Percentiles rank a stretch among this genome's conserved stretches.
These are phyloP conservation scores for Anguilla obscura DNA, from an alignment of 2,797 vertebrate species.

Conservation along the genomic window DNA sequence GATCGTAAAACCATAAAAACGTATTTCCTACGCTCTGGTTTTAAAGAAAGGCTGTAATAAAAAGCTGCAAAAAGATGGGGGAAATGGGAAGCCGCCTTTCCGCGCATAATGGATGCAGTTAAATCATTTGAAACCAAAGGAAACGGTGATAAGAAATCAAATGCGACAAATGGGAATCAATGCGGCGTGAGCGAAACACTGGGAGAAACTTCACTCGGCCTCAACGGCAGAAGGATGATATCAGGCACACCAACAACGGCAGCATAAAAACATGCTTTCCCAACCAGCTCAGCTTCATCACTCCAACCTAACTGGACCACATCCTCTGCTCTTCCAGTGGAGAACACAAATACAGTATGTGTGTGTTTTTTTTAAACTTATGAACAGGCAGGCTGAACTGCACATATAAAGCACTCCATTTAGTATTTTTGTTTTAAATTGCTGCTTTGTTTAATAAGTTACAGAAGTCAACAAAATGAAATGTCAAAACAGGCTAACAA, in stretches of 20 bases:
- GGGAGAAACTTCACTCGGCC: background rate
- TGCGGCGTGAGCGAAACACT: constrained; percentile 1
- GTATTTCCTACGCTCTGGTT: background rate
- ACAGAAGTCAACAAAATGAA: background rate
- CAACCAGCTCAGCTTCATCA: constrained; percentile 23
- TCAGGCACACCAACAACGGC: background rate
- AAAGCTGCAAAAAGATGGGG: background rate
- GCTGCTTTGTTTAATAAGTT: background rate
- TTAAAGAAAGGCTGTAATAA: background rate
- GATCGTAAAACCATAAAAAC: background rate
- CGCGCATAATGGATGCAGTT: constrained; percentile 23
- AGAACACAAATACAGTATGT: background rate
- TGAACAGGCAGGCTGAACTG: background rate
- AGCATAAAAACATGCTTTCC: background rate
- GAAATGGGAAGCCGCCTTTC: constrained; percentile 1
- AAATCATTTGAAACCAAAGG: constrained; percentile 19
- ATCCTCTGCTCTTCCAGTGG: background rate
- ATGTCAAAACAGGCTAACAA: background rate
- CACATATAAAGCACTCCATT: background rate
- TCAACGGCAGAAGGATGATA: constrained; percentile 24
- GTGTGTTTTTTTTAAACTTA: background rate
- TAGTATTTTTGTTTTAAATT: background rate
- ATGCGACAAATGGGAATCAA: constrained; percentile 23
- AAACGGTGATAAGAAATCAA: constrained; percentile 16
- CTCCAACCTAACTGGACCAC: background rate